Base-by-base conservation (phyloP, 2,797 vertebrate species). In the Phoebastria nigripes region DNA sequence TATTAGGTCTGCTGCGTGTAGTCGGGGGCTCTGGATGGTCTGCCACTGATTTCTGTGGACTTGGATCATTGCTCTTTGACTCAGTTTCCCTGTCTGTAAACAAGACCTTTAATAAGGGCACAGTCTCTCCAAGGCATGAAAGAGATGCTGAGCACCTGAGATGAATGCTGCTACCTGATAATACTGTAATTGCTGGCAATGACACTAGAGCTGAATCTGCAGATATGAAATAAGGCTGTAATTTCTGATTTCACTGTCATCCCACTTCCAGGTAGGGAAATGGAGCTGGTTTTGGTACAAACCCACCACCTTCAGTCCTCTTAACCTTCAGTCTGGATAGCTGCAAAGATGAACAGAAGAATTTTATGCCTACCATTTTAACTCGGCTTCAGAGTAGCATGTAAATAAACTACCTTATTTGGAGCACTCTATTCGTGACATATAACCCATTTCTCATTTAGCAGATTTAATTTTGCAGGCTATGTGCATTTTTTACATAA, bases 381-480 rank as follows among this genome's bases (percentile, higher is more conserved):
- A 77, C 65, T 78, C 31, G 1, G 41, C 59, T 87, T 89, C 91
- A 52, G 78, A 85, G 44, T 29, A 82, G 55, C 71, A 56, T 66
- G 90, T 69, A 93, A 94, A 93, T 65, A 90, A 90, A 39, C 42
- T 37, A 39, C 59, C 33, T 84, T 76, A 62, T 79, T 76, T 31
- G 1, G 62, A 86, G 52, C 44, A 35, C 81, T 70, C 49, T 82
- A 7, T 74, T 89, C 71, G 69, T 95, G 89, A 81, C 71, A 74
- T 41, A 78, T 33, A 85, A 82, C 72, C 81, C 74, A 47, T 72
- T 90, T 88, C 90, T 96, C 80, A 90, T 94, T 90, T 77, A 74
- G 71, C 78, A 89, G 77, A 88, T 87, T 80, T 83, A 83, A 81
- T 94, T 96, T 89, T 92, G 72, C 54, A 47, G 87, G 78, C 54